Base-by-base conservation (phyloP, 2,113 vertebrate genomes). In the Ursus arctos region DNA sequence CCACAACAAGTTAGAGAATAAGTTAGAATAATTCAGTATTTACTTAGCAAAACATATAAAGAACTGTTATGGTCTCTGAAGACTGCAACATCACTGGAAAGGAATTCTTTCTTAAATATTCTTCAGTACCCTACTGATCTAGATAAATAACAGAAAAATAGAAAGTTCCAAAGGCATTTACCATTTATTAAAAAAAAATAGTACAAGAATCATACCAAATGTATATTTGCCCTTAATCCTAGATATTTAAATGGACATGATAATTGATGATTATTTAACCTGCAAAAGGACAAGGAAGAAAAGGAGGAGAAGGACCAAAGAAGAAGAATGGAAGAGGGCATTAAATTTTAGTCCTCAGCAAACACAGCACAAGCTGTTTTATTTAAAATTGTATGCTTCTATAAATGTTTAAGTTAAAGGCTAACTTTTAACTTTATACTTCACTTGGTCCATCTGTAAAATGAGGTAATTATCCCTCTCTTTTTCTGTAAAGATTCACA, bases 71-170 rank as follows among this genome's bases (percentile, higher is more conserved):
- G 59, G n/a, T 81, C 31, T 7, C 22, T 31, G 18, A 91, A 86
- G 22, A 28, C 10, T 36, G 19, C 5, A 59, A 40, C 16, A 40
- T 80, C 43, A 81, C 26, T 89, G 43, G 31, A 53, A 81, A 86
- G 16, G 19, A 86, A 86, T 94, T 80, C 18, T n/a, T 92, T 81
- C 51, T 85, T 80, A 61, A 90, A 63, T 57, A 79, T 79, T 85
- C 2, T 43, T 88, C 16, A 49, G 6, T 72, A 74, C 0, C 31
- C 10, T 51, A 49, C 31, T 26, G 5, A 72, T 33, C 9, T 49
- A 65, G 1, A 82, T 33, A 71, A 85, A 47, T n/a, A 43, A 76
- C 33, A 36, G 51, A 80, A 51, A 69, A 82, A 63, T 36, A 24
- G 8, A n/a, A 63, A 63, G 88, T 51, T 63, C 24, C 57, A 79